phyloP scores from a whole-genome alignment of 2,113 vertebrate species.

The Hipposideros armiger region DNA sequence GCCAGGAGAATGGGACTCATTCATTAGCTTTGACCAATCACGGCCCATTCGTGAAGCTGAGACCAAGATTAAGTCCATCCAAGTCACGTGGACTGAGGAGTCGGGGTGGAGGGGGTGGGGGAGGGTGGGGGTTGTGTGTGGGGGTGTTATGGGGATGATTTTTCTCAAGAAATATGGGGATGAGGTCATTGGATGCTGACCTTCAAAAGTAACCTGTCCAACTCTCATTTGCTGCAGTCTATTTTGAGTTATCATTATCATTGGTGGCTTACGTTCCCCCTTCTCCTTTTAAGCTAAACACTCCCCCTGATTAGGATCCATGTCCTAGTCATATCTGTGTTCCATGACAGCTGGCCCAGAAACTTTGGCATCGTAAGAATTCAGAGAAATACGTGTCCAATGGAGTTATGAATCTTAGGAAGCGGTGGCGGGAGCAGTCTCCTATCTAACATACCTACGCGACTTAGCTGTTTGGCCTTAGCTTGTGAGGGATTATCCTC shows the following conservation, averaged over 20 bases:
- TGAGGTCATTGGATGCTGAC: not conserved
- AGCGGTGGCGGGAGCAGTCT: not conserved
- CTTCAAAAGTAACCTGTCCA: not conserved
- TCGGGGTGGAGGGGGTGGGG: not conserved
- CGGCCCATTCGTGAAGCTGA: not conserved
- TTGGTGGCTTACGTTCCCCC: not conserved
- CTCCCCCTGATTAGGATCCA: not conserved
- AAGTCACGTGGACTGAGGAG: not conserved
- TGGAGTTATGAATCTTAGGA: not conserved
- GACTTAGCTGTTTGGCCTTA: not conserved
- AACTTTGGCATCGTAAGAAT: not conserved
- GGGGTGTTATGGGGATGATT: not conserved
- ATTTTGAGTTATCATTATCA: not conserved
- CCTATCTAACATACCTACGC: rapidly evolving
- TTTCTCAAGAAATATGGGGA: not conserved
- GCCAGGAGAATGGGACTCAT: not conserved
- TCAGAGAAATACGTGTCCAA: not conserved
- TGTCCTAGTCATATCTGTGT: not conserved
- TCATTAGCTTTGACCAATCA: not conserved
- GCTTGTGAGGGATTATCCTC: not conserved
- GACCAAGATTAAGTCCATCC: not conserved
- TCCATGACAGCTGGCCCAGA: not conserved
- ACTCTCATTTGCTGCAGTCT: not conserved
- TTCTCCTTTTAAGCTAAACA: not conserved
- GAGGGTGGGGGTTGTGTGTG: too few species aligned